phyloP scores from a whole-genome alignment of 2,797 vertebrate genomes.

The Coracias cyanogaster region DNA sequence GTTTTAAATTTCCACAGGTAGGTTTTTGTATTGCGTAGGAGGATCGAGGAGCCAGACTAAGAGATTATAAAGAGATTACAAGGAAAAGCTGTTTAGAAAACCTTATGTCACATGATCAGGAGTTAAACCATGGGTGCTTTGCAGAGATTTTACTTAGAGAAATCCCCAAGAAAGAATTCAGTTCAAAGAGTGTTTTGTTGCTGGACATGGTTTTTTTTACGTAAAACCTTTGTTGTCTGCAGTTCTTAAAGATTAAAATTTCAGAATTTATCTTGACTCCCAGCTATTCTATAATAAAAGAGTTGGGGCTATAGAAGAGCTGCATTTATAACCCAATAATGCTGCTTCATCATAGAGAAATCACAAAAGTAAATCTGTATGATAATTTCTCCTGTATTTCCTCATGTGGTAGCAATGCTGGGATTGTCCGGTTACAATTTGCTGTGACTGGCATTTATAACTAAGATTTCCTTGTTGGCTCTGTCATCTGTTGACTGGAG shows the following conservation, averaged over 20 bases:
- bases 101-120: background rate
- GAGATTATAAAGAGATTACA: slow-evolving; percentile 4
- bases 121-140: background rate
- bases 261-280: background rate
- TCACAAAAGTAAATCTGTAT: background rate
- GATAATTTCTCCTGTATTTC: background rate
- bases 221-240: background rate
- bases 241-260: background rate
- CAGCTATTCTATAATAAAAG: background rate
- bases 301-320: background rate
- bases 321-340: background rate
- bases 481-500: background rate
- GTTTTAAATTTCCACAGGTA: background rate
- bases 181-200: background rate
- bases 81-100: slow-evolving; percentile 46
- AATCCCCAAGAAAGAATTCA: background rate
- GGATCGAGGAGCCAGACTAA: background rate
- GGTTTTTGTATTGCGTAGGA: background rate
- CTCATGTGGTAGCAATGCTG: background rate
- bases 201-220: background rate
- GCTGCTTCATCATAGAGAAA: background rate
- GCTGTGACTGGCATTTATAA: background rate
- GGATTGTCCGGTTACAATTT: background rate
- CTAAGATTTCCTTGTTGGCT: background rate
- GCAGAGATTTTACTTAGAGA: background rate